Conservation (phyloP, 2,797 vertebrate genomes). For the Coregonus sp. region DNA sequence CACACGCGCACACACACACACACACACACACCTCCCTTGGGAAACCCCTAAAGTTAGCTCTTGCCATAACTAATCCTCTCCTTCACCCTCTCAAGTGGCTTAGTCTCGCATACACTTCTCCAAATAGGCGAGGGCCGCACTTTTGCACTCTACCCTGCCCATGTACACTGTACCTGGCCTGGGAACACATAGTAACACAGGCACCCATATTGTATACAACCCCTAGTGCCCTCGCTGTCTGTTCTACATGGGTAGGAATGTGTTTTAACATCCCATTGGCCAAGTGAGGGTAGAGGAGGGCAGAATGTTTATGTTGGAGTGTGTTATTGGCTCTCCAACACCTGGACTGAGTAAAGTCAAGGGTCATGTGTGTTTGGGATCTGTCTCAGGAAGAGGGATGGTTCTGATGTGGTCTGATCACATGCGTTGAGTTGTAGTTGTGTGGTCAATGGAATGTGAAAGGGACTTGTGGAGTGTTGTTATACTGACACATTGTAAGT, state of each 20-base stretch:
- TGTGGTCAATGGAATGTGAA: no score
- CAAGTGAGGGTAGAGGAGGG: slow-evolving; percentile 23
- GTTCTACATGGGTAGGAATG: slow-evolving; percentile 3
- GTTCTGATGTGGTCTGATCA: no score
- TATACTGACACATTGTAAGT: no score
- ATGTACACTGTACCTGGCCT: neutral
- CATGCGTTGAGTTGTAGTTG: no score
- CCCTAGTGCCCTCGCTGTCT: neutral
- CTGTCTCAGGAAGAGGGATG: no score
- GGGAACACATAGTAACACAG: slow-evolving; percentile 27
- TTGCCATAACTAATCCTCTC: slow-evolving; percentile 3
- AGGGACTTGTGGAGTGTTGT: no score
- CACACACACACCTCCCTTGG: neutral
- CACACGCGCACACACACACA: neutral
- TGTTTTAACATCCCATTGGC: neutral
- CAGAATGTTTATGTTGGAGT: slow-evolving; percentile 37
- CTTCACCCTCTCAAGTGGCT: slow-evolving; percentile 30
- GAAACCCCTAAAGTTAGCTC: neutral
- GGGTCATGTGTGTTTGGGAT: slow-evolving; percentile 40
- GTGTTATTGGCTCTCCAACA: slow-evolving; percentile 54
- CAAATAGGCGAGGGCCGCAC: slow-evolving; percentile 1
- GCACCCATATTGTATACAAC: slow-evolving; percentile 10
- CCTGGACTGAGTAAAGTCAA: slow-evolving; percentile 50
- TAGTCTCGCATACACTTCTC: neutral
- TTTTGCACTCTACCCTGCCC: slow-evolving; percentile 23